Evolutionary conservation across 1,140 invertebrate genomes (phyloP).

Genomic region (Radopholus similis): DNA sequence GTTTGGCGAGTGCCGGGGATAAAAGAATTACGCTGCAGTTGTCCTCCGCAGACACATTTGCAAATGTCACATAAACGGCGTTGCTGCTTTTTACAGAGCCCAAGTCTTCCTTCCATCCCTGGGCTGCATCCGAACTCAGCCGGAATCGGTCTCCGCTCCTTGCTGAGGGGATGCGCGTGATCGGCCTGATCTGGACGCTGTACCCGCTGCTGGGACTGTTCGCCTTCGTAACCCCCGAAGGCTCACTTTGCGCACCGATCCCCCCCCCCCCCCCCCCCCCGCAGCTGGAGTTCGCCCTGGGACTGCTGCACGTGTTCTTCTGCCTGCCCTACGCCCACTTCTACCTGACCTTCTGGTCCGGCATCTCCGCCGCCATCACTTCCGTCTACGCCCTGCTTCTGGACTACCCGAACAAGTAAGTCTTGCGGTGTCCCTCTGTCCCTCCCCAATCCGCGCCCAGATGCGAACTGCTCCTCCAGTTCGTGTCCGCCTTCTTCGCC

Average conservation of each 20-base stretch:
- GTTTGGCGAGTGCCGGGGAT: too few relatives aligned
- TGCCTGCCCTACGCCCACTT: constrained; percentile 40
- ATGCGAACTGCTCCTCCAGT: constrained; percentile 38
- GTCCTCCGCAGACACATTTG: too few relatives aligned
- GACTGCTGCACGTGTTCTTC: constrained; percentile 43
- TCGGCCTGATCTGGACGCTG: constrained; percentile 36
- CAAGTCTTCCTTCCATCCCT: too few relatives aligned
- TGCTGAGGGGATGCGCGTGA: constrained; percentile 40
- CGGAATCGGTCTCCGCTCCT: too few relatives aligned
- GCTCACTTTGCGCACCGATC: too few relatives aligned
- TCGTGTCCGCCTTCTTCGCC: constrained; percentile 32
- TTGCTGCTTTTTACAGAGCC: too few relatives aligned
- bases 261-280: too few relatives aligned
- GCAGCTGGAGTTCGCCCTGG: constrained; percentile 36
- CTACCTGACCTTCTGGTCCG: constrained; percentile 36
- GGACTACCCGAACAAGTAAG: constrained; percentile 38
- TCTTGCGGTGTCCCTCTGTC: neutral
- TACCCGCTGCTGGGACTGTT: constrained; percentile 39
- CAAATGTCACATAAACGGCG: too few relatives aligned
- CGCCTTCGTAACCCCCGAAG: neutral
- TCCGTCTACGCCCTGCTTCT: constrained; percentile 42
- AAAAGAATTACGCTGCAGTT: too few relatives aligned
- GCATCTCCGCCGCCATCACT: constrained; percentile 40
- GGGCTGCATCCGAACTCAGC: too few relatives aligned
- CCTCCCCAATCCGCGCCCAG: constrained; percentile 22